These are phyloP conservation scores for Drosophila bunnanda DNA, from an alignment of 2,888 invertebrate genomes.

Conservation along the genomic window DNA sequence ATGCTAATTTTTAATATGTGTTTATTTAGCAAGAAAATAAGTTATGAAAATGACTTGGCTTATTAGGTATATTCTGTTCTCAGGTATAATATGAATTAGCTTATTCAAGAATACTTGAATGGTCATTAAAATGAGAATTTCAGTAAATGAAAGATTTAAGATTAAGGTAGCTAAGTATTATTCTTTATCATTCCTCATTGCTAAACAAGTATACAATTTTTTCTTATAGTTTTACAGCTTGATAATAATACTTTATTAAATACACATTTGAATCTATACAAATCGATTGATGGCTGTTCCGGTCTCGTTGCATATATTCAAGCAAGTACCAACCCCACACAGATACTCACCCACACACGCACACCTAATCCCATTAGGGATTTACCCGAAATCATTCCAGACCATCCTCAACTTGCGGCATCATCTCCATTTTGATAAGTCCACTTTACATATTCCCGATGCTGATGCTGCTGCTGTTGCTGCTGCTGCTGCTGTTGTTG, in stretches of 20 bases:
- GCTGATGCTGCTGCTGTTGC: slow-evolving; percentile 10
- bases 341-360: slow-evolving; percentile 12
- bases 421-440: slow-evolving; percentile 66
- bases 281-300: not conserved
- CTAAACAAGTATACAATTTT: not conserved
- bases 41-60: not conserved
- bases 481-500: slow-evolving; percentile 22
- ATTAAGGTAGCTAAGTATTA: not conserved
- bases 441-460: slow-evolving; percentile 47
- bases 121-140: not conserved
- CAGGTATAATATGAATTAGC: not conserved
- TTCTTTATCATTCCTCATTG: not conserved
- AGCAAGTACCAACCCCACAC: not conserved
- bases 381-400: slow-evolving; percentile 34
- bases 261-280: no score
- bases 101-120: not conserved
- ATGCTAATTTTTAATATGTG: not conserved
- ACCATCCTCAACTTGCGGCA: slow-evolving; percentile 40
- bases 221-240: no score
- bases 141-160: not conserved
- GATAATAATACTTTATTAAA: not conserved
- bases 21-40: not conserved
- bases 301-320: not conserved
- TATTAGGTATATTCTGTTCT: not conserved
- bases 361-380: slow-evolving; percentile 35